Percentiles rank a stretch among this genome's conserved stretches.
phyloP scores from a whole-genome alignment of 1,140 invertebrate genomes.

The Hyposmocoma kahamanoa region DNA sequence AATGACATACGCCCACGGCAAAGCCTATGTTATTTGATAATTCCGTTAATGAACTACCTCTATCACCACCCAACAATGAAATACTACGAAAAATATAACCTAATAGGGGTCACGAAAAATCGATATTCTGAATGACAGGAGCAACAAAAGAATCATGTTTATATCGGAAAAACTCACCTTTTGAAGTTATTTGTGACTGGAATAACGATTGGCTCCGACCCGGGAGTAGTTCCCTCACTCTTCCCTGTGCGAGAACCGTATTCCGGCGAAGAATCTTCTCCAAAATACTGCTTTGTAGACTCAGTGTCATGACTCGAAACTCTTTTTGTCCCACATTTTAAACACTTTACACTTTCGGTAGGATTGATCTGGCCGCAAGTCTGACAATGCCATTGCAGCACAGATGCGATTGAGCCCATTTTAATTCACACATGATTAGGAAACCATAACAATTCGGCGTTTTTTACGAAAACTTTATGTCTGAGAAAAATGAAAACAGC shows the following conservation, averaged over 20 bases:
- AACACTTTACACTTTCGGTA: constrained; percentile 85
- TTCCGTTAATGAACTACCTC: constrained; percentile 46
- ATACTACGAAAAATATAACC: constrained; percentile 65
- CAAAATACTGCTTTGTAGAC: constrained; percentile 47
- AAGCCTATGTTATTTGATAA: constrained; percentile 37
- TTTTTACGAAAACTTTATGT: constrained; percentile 59
- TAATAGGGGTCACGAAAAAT: constrained; percentile 64
- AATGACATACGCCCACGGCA: constrained; percentile 40
- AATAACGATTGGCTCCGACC: constrained; percentile 56
- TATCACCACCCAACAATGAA: constrained; percentile 37
- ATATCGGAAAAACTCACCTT: constrained; percentile 47
- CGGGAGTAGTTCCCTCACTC: constrained; percentile 57
- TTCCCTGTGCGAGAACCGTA: constrained; percentile 53
- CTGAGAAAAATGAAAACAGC: constrained; percentile 72
- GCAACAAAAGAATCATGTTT: constrained; percentile 45
- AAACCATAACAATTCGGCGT: constrained; percentile 67
- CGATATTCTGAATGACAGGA: constrained; percentile 59
- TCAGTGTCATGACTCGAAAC: constrained; percentile 68
- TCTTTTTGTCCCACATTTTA: constrained; percentile 82
- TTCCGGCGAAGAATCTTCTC: constrained; percentile 55
- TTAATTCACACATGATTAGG: constrained; percentile 75
- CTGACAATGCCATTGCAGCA: constrained; percentile 91
- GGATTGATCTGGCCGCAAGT: constrained; percentile 90
- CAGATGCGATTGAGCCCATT: constrained; percentile 92
- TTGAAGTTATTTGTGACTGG: constrained; percentile 55